phyloP scores from a whole-genome alignment of 2,113 vertebrate genomes.

The Strix aluco region DNA sequence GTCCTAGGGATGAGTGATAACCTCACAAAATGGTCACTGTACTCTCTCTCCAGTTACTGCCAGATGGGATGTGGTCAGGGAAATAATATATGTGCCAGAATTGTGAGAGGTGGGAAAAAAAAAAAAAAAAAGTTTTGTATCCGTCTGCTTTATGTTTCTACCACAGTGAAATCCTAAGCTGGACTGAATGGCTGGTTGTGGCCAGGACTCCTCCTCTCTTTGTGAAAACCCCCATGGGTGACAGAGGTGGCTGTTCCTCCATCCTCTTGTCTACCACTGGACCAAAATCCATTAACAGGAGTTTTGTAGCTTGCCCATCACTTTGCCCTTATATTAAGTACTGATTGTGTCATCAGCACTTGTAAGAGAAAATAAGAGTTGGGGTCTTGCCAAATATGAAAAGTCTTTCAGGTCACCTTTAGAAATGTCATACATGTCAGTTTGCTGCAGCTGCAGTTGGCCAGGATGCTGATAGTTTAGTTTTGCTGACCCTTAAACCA shows the following conservation, averaged over 20 bases:
- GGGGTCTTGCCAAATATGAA: background rate
- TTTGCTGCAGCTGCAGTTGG: background rate
- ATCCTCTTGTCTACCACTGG: background rate
- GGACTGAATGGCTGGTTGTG: background rate
- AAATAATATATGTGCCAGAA: background rate
- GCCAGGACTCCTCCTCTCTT: background rate
- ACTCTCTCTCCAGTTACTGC: background rate
- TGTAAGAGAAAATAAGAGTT: background rate
- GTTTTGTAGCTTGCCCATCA: background rate
- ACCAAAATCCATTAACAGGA: background rate
- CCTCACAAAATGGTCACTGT: background rate
- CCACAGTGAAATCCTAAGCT: background rate
- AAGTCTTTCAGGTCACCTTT: background rate
- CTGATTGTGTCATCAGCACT: background rate
- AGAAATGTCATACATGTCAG: background rate
- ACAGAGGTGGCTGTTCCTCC: background rate
- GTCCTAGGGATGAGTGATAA: background rate
- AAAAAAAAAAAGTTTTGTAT: background rate
- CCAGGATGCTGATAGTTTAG: background rate
- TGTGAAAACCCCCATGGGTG: background rate
- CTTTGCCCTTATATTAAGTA: background rate
- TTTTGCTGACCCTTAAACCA: background rate
- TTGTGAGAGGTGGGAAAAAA: background rate
- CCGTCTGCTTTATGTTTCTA: background rate
- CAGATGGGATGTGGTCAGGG: background rate